These are phyloP conservation scores for Tautogolabrus adspersus DNA, from an alignment of 2,113 vertebrate species.

Conservation along the genomic window DNA sequence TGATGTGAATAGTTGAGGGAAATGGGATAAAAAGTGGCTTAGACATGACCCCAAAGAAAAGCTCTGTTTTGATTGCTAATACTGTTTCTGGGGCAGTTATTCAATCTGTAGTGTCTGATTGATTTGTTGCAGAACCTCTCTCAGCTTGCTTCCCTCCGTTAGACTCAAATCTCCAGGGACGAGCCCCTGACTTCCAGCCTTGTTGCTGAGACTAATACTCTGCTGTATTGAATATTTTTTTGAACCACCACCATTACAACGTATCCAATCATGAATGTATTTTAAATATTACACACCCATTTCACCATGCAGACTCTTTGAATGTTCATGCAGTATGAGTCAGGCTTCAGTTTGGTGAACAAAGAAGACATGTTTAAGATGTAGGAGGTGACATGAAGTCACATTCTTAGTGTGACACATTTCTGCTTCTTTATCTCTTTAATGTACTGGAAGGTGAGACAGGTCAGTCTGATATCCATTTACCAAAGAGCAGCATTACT, in stretches of 20 bases:
- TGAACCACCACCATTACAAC: background rate
- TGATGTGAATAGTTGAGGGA: background rate
- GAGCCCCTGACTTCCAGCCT: background rate
- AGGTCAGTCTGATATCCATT: background rate
- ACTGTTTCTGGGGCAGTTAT: background rate
- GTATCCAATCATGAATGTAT: background rate
- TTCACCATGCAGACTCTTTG: background rate
- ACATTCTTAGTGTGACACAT: background rate
- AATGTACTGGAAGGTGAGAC: background rate
- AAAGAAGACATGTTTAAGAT: background rate
- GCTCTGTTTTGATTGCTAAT: background rate
- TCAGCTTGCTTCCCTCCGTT: background rate
- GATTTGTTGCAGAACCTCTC: background rate
- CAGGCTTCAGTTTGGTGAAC: conserved; percentile 11
- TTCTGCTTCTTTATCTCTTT: conserved; percentile 11
- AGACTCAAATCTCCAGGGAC: background rate
- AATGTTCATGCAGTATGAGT: conserved; percentile 24
- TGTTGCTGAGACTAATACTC: background rate
- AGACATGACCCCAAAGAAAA: background rate
- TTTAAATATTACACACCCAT: background rate
- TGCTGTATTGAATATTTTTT: background rate
- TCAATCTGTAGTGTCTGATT: background rate
- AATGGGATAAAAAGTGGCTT: background rate
- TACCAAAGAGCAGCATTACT: background rate
- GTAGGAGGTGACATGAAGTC: conserved; percentile 8